These are phyloP conservation scores for Cranoglanis bouderius DNA, from an alignment of 2,113 vertebrate genomes.

Conservation along the genomic window DNA sequence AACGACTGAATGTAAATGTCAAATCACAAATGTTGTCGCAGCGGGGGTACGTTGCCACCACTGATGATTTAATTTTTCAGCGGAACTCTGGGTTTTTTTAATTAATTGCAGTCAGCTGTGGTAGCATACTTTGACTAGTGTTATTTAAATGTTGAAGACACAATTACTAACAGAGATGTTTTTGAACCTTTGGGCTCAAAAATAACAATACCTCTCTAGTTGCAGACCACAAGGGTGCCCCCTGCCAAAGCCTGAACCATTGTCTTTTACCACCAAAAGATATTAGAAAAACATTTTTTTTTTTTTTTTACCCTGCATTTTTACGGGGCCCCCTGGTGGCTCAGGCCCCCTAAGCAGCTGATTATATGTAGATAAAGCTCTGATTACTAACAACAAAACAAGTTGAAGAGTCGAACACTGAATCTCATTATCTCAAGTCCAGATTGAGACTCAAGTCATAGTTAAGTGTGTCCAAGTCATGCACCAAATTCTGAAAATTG, in stretches of 20 bases:
- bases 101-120: conserved; percentile 26
- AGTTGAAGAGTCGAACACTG: neutral
- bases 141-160: neutral
- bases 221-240: neutral
- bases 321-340: conserved; percentile 18
- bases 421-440: neutral
- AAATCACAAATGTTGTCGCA: conserved; percentile 22
- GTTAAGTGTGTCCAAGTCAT: neutral
- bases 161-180: conserved; percentile 18
- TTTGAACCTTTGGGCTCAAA: neutral
- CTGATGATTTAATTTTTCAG: conserved; percentile 11
- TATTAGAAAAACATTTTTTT: neutral
- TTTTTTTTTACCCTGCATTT: neutral
- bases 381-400: conserved; percentile 4
- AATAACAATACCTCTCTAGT: conserved; percentile 1
- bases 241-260: neutral
- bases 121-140: neutral
- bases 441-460: neutral
- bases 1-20: conserved; percentile 16
- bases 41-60: conserved; percentile 1
- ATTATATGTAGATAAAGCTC: conserved; percentile 12
- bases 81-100: conserved; percentile 8
- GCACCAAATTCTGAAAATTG: neutral
- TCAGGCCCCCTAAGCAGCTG: neutral
- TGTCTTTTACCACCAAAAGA: neutral